Evolutionary conservation across 2,888 invertebrate species (phyloP).

Genomic region (Lasioglossum morio): DNA sequence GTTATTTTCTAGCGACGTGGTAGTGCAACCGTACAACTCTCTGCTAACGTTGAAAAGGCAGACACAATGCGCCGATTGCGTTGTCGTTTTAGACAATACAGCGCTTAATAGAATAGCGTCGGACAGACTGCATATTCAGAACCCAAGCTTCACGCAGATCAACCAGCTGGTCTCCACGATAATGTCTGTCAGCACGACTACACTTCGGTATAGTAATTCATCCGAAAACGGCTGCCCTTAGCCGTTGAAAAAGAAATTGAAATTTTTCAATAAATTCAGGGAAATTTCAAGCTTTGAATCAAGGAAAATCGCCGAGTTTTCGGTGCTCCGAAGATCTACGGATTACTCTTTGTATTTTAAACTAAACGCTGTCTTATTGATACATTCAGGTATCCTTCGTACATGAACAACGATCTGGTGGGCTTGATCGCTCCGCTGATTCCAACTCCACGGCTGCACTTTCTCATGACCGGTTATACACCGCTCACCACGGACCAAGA

Average conservation of each 20-base stretch:
- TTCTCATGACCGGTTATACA: constrained; percentile 99
- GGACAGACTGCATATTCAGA: constrained; percentile 97
- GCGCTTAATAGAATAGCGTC: constrained; percentile 97
- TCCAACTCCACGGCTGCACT: constrained; percentile 98
- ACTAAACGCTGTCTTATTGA: constrained; percentile 31
- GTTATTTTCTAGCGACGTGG: constrained; percentile 91
- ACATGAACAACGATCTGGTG: constrained; percentile 99
- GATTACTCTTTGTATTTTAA: neutral
- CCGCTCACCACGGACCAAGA: constrained; percentile 96
- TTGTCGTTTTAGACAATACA: constrained; percentile 98
- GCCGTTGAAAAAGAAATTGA: no score
- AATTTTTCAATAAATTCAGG: no score
- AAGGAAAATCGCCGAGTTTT: no score
- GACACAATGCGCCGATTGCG: constrained; percentile 98
- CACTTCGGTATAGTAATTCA: constrained; percentile 88
- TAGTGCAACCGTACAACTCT: constrained; percentile 98
- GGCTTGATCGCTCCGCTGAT: constrained; percentile 97
- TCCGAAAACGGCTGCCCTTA: no score
- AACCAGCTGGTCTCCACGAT: constrained; percentile 99
- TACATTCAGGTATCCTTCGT: constrained; percentile 93
- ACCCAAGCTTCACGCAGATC: constrained; percentile 98
- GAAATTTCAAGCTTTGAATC: no score
- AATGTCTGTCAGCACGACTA: constrained; percentile 99
- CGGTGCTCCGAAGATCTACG: no score
- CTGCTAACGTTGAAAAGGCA: constrained; percentile 96